A percentile compares a stretch with the other conserved stretches of the same genome.
These are phyloP conservation scores for Ips typographus DNA, from an alignment of 1,140 invertebrate genomes.

Conservation along the genomic window DNA sequence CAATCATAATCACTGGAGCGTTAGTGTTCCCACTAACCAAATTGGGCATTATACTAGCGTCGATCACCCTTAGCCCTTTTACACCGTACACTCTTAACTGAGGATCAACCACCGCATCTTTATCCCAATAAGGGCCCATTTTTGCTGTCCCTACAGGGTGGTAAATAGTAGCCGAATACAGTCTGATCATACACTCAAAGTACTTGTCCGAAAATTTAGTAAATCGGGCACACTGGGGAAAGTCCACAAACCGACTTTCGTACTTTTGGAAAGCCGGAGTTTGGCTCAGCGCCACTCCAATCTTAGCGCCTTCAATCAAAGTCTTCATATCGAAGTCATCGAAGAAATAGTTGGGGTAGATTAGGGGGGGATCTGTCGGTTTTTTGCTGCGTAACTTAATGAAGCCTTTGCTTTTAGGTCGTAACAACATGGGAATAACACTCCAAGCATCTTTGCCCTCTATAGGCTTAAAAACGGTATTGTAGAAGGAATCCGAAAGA, in stretches of 20 bases:
- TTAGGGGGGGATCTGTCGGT: conserved; percentile 87
- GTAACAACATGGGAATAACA: conserved; percentile 79
- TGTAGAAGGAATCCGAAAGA: conserved; percentile 70
- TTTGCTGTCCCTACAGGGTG: conserved; percentile 90
- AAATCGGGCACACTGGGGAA: conserved; percentile 70
- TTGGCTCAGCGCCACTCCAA: conserved; percentile 71
- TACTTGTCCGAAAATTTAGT: conserved; percentile 69
- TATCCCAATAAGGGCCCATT: conserved; percentile 87
- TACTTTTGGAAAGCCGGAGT: conserved; percentile 71
- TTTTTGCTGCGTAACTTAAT: conserved; percentile 79
- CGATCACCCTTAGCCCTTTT: conserved; percentile 76
- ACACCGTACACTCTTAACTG: conserved; percentile 78
- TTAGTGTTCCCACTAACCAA: conserved; percentile 83
- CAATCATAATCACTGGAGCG: conserved; percentile 83
- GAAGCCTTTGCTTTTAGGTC: conserved; percentile 76
- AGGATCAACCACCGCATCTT: conserved; percentile 84
- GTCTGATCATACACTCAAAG: conserved; percentile 82
- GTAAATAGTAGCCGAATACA: conserved; percentile 80
- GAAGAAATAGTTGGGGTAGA: conserved; percentile 89
- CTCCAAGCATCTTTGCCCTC: conserved; percentile 81
- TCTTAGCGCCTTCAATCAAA: conserved; percentile 81
- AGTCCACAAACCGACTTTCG: conserved; percentile 69
- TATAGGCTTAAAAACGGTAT: conserved; percentile 71
- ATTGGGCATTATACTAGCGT: conserved; percentile 84
- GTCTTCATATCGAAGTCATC: conserved; percentile 78